A percentile compares a stretch with the other conserved stretches of the same genome.
Evolutionary conservation across 2,888 invertebrate genomes (phyloP).

Genomic region (Neuroscelio doddi): DNA sequence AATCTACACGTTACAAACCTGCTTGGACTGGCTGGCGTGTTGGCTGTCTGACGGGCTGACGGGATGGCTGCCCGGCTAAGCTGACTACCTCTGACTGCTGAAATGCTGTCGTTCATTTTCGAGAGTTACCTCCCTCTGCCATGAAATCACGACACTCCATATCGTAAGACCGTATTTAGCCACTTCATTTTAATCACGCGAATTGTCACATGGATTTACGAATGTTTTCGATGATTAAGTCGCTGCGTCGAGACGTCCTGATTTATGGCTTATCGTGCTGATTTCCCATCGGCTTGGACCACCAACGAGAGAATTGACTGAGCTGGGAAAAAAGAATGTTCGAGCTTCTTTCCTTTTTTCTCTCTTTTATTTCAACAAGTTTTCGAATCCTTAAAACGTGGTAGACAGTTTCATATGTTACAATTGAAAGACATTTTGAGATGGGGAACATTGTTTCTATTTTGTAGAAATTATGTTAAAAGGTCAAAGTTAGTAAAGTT

Average conservation of each 20-base stretch:
- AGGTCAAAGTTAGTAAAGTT: too few relatives aligned
- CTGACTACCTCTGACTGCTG: constrained; percentile 12
- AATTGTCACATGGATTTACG: constrained; percentile 60
- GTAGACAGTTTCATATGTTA: too few relatives aligned
- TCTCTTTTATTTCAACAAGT: too few relatives aligned
- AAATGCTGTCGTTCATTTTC: constrained; percentile 26
- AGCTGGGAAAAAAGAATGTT: too few relatives aligned
- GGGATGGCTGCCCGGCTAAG: constrained; percentile 17
- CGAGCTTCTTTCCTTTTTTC: too few relatives aligned
- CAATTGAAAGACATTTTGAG: too few relatives aligned
- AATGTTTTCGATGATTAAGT: constrained; percentile 51
- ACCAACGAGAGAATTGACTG: constrained; percentile 47
- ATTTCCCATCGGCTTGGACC: constrained; percentile 45
- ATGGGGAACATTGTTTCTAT: too few relatives aligned
- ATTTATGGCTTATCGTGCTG: constrained; percentile 55
- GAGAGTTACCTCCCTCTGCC: constrained; percentile 16
- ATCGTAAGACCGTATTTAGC: too few relatives aligned
- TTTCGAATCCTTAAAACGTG: too few relatives aligned
- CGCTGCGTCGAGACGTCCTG: constrained; percentile 33
- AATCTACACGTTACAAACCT: constrained; percentile 39
- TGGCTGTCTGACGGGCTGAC: constrained; percentile 35
- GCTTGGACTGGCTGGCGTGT: constrained; percentile 34
- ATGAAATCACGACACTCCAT: constrained; percentile 17
- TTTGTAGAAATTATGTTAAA: too few relatives aligned
- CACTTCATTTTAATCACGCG: constrained; percentile 62